Evolutionary conservation across 1,140 invertebrate genomes (phyloP).

Genomic region (Lysiphlebus fabarum): DNA sequence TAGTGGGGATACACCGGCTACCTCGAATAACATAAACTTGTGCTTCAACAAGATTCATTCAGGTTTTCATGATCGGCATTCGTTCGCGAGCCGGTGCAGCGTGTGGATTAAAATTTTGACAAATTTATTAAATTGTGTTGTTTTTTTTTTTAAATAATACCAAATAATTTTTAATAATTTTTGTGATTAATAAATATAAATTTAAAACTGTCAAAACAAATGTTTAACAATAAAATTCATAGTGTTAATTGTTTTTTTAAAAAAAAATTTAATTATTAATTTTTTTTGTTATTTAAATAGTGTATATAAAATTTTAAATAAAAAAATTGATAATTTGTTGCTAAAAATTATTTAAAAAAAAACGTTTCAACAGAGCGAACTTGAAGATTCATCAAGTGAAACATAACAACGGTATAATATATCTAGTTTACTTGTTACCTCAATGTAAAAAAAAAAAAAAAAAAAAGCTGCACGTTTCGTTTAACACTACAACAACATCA

Average conservation of each 20-base stretch:
- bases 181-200: too few species aligned
- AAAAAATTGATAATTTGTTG: neutral
- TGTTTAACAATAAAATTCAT: neutral
- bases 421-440: neutral
- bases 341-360: neutral
- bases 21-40: conserved; percentile 3
- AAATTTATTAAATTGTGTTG: conserved; percentile 11
- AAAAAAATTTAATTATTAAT: neutral
- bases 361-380: conserved; percentile 10
- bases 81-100: conserved; percentile 16
- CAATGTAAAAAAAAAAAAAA: neutral
- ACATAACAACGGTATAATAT: conserved; percentile 11
- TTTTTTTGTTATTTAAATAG: neutral
- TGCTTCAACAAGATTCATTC: conserved; percentile 18
- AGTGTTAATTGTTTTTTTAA: neutral
- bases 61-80: conserved; percentile 24
- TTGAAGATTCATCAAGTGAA: neutral
- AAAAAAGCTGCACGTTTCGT: conserved; percentile 22
- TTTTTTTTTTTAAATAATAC: too few species aligned
- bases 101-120: conserved; percentile 2
- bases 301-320: neutral
- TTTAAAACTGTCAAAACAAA: too few species aligned
- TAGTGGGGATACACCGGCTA: conserved; percentile 12
- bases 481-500: conserved; percentile 13
- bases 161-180: too few species aligned